Evolutionary conservation across 2,113 vertebrate species (phyloP).

Genomic region (Microtus pennsylvanicus): DNA sequence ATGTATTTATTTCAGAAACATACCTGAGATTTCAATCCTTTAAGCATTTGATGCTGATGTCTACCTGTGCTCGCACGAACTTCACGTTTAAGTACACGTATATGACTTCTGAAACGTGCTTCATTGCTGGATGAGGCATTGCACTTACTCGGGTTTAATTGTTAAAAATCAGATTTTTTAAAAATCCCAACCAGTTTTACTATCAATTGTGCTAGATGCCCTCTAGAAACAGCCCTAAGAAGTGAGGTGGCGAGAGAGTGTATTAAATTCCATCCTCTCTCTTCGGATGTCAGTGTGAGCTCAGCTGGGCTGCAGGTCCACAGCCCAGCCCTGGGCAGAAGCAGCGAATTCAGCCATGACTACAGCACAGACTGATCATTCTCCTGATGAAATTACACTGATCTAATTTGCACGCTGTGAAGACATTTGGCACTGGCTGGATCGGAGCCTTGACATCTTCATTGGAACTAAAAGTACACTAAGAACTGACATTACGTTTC

Average conservation of each 20-base stretch:
- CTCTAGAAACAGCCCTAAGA: constrained; percentile 49
- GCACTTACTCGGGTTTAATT: constrained; percentile 55
- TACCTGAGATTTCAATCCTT: background rate
- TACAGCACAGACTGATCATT: constrained; percentile 87
- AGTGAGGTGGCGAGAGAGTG: constrained; percentile 50
- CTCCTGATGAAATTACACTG: constrained; percentile 92
- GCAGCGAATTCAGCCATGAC: constrained; percentile 86
- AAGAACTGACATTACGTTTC: constrained; percentile 86
- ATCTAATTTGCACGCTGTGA: constrained; percentile 93
- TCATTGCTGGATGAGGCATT: constrained; percentile 8
- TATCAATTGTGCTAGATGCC: constrained; percentile 35
- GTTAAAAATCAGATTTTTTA: constrained; percentile 19
- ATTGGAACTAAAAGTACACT: constrained; percentile 89
- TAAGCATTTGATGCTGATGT: background rate
- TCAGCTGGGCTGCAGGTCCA: constrained; percentile 85
- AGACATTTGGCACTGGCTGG: constrained; percentile 91
- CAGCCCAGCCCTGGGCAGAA: constrained; percentile 83
- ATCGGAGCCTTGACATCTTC: constrained; percentile 91
- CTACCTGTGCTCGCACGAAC: background rate
- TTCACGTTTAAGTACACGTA: constrained; percentile 24
- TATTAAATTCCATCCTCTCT: constrained; percentile 77
- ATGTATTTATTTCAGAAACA: background rate
- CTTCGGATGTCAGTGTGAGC: constrained; percentile 82
- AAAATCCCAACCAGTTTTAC: constrained; percentile 44
- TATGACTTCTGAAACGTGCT: background rate